Evolutionary conservation across 2,797 vertebrate species (phyloP).

Genomic region (Anableps anableps): DNA sequence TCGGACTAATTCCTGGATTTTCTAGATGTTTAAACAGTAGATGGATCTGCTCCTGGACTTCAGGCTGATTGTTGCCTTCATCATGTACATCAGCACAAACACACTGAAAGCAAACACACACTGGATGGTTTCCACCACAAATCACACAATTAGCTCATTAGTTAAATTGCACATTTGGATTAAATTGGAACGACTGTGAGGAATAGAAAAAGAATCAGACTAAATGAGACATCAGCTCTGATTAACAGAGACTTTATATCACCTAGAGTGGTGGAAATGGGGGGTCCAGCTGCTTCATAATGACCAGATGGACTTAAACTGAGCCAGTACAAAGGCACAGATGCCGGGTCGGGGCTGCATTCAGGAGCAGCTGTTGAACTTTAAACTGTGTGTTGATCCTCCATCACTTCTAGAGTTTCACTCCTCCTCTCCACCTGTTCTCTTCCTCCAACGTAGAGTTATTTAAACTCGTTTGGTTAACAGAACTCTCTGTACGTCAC

Average conservation of each 20-base stretch:
- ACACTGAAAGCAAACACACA: constrained; percentile 1
- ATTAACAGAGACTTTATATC: constrained; percentile 63
- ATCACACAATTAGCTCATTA: constrained; percentile 48
- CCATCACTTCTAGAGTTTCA: constrained; percentile 6
- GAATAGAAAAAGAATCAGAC: constrained; percentile 11
- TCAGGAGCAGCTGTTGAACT: constrained; percentile 51
- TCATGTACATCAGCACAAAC: constrained; percentile 3
- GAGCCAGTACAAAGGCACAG: constrained; percentile 32
- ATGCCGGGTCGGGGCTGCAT: constrained; percentile 29
- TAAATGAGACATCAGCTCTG: constrained; percentile 68
- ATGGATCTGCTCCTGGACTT: neutral
- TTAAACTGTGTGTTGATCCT: constrained; percentile 12
- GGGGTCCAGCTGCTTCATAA: constrained; percentile 44
- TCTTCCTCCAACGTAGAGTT: neutral
- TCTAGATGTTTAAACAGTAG: neutral
- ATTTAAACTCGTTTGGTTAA: neutral
- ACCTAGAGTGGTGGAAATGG: constrained; percentile 41
- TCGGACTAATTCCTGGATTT: constrained; percentile 14
- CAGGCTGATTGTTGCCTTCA: constrained; percentile 2
- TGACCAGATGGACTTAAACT: constrained; percentile 67
- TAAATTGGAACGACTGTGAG: constrained; percentile 12
- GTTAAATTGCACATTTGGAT: constrained; percentile 48
- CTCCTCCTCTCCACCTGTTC: constrained; percentile 23
- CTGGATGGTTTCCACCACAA: constrained; percentile 15
- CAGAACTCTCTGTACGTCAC: neutral